phyloP scores from a whole-genome alignment of 1,140 invertebrate species.

The Pantala flavescens region DNA sequence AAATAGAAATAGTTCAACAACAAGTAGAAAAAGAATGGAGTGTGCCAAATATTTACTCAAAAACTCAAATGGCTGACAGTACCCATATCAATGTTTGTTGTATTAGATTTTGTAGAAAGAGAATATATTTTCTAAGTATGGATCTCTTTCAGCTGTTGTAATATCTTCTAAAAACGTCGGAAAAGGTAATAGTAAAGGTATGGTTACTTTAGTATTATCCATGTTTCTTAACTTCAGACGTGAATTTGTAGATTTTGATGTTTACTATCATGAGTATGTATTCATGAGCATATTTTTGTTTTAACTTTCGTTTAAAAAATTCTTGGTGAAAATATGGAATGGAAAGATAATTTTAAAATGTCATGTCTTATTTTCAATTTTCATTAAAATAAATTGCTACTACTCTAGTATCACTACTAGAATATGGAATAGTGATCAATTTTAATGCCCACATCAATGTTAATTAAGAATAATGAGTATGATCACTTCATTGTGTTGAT shows the following conservation, averaged over 20 bases:
- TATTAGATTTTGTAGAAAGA: constrained; percentile 75
- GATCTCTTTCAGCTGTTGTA: constrained; percentile 59
- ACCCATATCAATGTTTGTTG: constrained; percentile 38
- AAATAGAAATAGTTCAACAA: constrained; percentile 49
- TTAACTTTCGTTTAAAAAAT: background rate
- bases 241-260: no score
- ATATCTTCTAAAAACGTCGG: constrained; percentile 64
- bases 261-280: no score
- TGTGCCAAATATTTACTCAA: constrained; percentile 32
- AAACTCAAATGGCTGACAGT: constrained; percentile 19
- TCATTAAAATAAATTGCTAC: no score
- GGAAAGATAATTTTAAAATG: no score
- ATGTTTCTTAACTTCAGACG: no score
- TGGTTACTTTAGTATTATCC: no score
- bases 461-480: no score
- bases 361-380: no score
- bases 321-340: background rate
- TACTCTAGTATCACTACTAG: no score
- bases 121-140: constrained; percentile 67
- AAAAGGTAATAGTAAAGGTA: constrained; percentile 29
- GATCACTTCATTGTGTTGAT: no score
- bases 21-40: constrained; percentile 39
- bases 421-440: no score
- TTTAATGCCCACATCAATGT: no score
- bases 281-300: background rate